Conservation (phyloP, 2,797 vertebrate species). For the Sebastes variabilis region DNA sequence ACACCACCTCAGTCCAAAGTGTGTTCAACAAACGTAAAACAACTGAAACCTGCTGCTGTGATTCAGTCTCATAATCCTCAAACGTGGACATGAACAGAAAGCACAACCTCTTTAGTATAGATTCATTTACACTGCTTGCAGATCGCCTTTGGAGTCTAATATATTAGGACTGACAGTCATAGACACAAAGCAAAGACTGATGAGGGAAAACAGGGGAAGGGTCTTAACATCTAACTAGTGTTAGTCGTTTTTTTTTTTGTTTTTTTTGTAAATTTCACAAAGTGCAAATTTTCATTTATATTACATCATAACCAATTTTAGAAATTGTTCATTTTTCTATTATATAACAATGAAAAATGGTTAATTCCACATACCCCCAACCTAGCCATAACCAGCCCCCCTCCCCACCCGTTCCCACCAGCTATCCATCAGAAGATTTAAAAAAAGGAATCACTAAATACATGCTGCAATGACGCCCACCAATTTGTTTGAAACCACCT, state of each 20-base stretch:
- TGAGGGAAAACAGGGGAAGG: conserved; percentile 37
- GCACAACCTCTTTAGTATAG: conserved; percentile 52
- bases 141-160: conserved; percentile 68
- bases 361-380: conserved; percentile 62
- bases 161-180: conserved; percentile 58
- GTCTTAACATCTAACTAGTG: conserved; percentile 79
- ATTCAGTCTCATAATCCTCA: conserved; percentile 44
- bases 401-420: conserved; percentile 29
- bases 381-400: conserved; percentile 50
- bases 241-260: conserved; percentile 62
- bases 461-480: conserved; percentile 80
- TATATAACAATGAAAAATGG: conserved; percentile 75
- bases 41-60: conserved; percentile 42
- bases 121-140: conserved; percentile 62
- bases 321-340: conserved; percentile 63
- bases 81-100: conserved; percentile 60
- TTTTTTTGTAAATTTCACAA: conserved; percentile 78
- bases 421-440: conserved; percentile 62
- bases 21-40: conserved; percentile 30
- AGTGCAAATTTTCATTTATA: conserved; percentile 83
- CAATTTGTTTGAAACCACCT: conserved; percentile 63
- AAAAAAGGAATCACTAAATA: conserved; percentile 78
- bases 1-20: conserved; percentile 46
- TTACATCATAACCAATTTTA: conserved; percentile 77
- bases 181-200: conserved; percentile 69